A percentile compares a stretch with the other conserved stretches of the same genome.
phyloP scores from a whole-genome alignment of 2,888 invertebrate species.

The Pomacea canaliculata region DNA sequence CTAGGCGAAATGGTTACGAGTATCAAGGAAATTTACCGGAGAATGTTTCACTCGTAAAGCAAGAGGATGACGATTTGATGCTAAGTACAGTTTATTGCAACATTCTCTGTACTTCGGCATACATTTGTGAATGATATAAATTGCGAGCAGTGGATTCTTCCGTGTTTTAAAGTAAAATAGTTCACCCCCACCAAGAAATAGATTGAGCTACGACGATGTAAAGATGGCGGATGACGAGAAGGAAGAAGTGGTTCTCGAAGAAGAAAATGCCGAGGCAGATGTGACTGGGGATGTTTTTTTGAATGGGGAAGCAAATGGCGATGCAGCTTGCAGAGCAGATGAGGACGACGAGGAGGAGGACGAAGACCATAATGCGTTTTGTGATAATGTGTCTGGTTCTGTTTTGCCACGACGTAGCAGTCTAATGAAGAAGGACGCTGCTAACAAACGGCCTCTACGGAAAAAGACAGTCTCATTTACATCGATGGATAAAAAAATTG shows the following conservation, averaged over 20 bases:
- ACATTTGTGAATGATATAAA: too few relatives aligned
- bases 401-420: conserved; percentile 66
- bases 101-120: neutral
- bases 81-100: neutral
- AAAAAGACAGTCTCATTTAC: conserved; percentile 72
- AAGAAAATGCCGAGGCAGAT: conserved; percentile 41
- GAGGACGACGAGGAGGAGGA: conserved; percentile 33
- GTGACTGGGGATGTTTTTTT: conserved; percentile 54
- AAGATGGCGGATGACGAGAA: conserved; percentile 61
- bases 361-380: conserved; percentile 21
- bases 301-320: conserved; percentile 51
- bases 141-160: neutral
- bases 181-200: conserved; percentile 12
- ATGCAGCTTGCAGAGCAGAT: conserved; percentile 34
- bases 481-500: conserved; percentile 72
- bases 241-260: conserved; percentile 37
- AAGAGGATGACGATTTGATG: neutral
- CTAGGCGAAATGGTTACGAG: too few relatives aligned
- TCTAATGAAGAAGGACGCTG: conserved; percentile 66
- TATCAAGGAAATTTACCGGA: too few relatives aligned
- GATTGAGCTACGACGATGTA: conserved; percentile 21
- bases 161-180: neutral
- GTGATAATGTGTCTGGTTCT: conserved; percentile 47
- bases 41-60: too few relatives aligned
- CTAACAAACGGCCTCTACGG: conserved; percentile 60